These are phyloP conservation scores for Harpalus rufipes DNA, from an alignment of 2,888 invertebrate species.

Conservation along the genomic window DNA sequence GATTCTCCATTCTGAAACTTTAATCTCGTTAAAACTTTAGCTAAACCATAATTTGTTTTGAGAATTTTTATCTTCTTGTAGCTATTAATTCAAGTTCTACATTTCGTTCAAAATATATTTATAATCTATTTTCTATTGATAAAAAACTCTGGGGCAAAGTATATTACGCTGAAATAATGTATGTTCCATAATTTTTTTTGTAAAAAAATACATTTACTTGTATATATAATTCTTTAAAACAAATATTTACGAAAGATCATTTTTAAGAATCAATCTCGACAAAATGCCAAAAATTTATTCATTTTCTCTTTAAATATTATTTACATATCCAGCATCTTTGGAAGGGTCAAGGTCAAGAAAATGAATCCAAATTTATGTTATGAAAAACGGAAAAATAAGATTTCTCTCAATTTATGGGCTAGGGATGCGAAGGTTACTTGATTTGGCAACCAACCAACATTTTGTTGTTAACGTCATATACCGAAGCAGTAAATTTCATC, in stretches of 20 bases:
- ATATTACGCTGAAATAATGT: too few species aligned
- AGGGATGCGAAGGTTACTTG: neutral
- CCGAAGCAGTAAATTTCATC: neutral
- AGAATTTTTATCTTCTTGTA: constrained; percentile 8
- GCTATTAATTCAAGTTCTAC: constrained; percentile 10
- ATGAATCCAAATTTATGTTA: neutral
- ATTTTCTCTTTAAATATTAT: neutral
- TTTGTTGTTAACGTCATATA: neutral
- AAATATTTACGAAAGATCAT: too few species aligned
- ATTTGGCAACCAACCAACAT: neutral
- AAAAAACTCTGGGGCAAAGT: too few species aligned
- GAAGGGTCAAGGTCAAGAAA: neutral
- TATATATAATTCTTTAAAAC: too few species aligned
- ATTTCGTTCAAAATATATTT: neutral
- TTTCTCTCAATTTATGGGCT: neutral
- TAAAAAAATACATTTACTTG: too few species aligned
- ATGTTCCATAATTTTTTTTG: too few species aligned
- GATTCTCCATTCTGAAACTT: constrained; percentile 7
- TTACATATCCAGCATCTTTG: neutral
- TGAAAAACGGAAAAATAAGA: neutral
- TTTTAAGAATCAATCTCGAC: too few species aligned
- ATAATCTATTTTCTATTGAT: too few species aligned
- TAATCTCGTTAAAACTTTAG: constrained; percentile 39
- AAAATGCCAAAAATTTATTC: too few species aligned
- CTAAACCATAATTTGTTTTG: constrained; percentile 41